A percentile compares a stretch with the other conserved stretches of the same genome.
phyloP scores from a whole-genome alignment of 2,888 invertebrate species.

The Sipha maydis region DNA sequence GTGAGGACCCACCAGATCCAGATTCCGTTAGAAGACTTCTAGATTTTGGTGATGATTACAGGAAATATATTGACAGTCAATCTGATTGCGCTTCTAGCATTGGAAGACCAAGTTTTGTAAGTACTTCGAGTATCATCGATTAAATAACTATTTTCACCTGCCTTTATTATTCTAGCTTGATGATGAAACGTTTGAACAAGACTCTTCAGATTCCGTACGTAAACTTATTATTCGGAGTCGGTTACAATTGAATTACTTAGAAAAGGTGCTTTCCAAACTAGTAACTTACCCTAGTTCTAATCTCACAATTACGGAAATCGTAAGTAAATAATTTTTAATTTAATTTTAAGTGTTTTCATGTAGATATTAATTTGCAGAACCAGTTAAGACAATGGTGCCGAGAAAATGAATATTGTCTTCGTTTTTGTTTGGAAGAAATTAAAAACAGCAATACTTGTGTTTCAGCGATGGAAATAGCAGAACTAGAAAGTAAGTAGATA shows the following conservation, averaged over 20 bases:
- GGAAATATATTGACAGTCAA: slow-evolving; percentile 86
- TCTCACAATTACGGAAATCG: slow-evolving; percentile 65
- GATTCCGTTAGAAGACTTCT: slow-evolving; percentile 84
- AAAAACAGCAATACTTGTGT: slow-evolving; percentile 66
- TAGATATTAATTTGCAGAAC: slow-evolving; percentile 73
- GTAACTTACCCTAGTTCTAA: slow-evolving; percentile 67
- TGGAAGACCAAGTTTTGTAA: slow-evolving; percentile 60
- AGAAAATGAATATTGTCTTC: slow-evolving; percentile 85
- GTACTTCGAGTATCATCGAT: neutral
- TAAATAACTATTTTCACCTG: slow-evolving; percentile 15
- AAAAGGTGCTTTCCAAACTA: slow-evolving; percentile 71
- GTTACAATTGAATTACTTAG: slow-evolving; percentile 73
- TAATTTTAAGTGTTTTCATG: slow-evolving; percentile 50
- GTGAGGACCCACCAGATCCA: slow-evolving; percentile 84
- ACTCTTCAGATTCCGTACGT: slow-evolving; percentile 72
- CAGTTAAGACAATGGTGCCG: slow-evolving; percentile 87
- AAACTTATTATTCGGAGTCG: slow-evolving; percentile 75
- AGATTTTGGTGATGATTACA: slow-evolving; percentile 91
- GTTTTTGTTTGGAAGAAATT: slow-evolving; percentile 73
- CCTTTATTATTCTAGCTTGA: slow-evolving; percentile 63
- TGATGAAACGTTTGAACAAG: slow-evolving; percentile 65
- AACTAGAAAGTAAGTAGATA: slow-evolving; percentile 44
- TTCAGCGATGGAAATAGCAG: slow-evolving; percentile 39
- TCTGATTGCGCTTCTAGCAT: slow-evolving; percentile 82
- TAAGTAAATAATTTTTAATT: slow-evolving; percentile 64